These are phyloP conservation scores for Clavelina lepadiformis DNA, from an alignment of 23 tunicate species.

Conservation along the genomic window DNA sequence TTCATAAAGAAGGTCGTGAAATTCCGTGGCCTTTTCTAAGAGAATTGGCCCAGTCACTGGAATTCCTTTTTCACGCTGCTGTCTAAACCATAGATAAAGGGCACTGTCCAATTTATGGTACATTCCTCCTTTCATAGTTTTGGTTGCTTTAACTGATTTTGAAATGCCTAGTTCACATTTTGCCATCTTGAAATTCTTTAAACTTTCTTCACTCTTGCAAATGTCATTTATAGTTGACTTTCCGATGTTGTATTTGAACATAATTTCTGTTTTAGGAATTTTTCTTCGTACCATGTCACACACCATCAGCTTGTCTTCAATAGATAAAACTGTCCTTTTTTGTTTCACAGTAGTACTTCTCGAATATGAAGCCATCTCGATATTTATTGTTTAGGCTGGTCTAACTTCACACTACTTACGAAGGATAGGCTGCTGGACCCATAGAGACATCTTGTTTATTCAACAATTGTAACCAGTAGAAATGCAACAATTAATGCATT, in stretches of 20 bases:
- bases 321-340: constrained; percentile 7
- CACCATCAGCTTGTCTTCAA: constrained; percentile 27
- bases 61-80: constrained; percentile 13
- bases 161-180: constrained; percentile 12
- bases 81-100: constrained; percentile 13
- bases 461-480: too few relatives aligned
- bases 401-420: too few relatives aligned
- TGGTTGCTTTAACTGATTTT: neutral
- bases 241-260: constrained; percentile 15
- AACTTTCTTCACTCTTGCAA: constrained; percentile 7
- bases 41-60: constrained; percentile 16
- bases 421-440: too few relatives aligned
- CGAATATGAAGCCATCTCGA: too few relatives aligned
- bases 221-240: constrained; percentile 16
- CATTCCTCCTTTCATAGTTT: constrained; percentile 4
- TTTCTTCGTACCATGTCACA: constrained; percentile 10
- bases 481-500: too few relatives aligned
- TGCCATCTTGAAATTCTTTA: neutral
- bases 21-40: constrained; percentile 6
- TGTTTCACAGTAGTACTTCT: too few relatives aligned
- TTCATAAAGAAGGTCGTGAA: constrained; percentile 9
- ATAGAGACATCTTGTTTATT: too few relatives aligned
- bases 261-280: constrained; percentile 14
- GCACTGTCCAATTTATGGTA: constrained; percentile 12
- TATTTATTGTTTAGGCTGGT: too few relatives aligned